phyloP scores from a whole-genome alignment of 2,888 invertebrate genomes.

The Hipparchia semele region DNA sequence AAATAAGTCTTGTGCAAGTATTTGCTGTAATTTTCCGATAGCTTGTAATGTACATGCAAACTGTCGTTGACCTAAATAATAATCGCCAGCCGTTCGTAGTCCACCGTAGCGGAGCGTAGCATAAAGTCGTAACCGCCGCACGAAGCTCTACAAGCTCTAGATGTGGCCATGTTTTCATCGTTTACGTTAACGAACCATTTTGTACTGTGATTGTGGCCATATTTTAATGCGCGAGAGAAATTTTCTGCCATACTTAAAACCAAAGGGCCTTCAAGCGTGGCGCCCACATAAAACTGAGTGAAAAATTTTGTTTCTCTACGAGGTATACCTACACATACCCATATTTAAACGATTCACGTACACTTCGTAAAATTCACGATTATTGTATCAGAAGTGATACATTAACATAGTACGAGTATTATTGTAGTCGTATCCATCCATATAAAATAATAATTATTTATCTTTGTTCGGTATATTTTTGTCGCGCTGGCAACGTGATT shows the following conservation, averaged over 20 bases:
- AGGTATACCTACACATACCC: no score
- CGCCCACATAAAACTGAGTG: no score
- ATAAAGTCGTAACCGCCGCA: conserved; percentile 41
- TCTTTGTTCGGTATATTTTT: conserved; percentile 18
- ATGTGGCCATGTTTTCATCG: neutral
- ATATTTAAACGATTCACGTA: no score
- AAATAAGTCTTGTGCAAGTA: conserved; percentile 2
- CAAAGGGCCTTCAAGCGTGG: no score
- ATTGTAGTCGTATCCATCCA: neutral
- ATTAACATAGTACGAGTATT: neutral
- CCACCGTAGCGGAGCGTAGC: conserved; percentile 51
- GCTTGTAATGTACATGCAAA: conserved; percentile 34
- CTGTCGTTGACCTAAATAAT: conserved; percentile 47
- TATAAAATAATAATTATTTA: neutral
- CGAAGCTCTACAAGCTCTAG: conserved; percentile 27
- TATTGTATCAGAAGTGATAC: no score
- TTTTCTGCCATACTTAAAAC: no score
- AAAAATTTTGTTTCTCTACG: no score
- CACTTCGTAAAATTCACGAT: no score
- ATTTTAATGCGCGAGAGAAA: no score
- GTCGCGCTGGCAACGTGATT: conserved; percentile 27
- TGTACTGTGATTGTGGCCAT: no score
- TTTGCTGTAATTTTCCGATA: conserved; percentile 23
- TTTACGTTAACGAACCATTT: no score
- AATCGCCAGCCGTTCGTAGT: conserved; percentile 41